These are phyloP conservation scores for Lampropteryx suffumata DNA, from an alignment of 2,888 invertebrate genomes.

Conservation along the genomic window DNA sequence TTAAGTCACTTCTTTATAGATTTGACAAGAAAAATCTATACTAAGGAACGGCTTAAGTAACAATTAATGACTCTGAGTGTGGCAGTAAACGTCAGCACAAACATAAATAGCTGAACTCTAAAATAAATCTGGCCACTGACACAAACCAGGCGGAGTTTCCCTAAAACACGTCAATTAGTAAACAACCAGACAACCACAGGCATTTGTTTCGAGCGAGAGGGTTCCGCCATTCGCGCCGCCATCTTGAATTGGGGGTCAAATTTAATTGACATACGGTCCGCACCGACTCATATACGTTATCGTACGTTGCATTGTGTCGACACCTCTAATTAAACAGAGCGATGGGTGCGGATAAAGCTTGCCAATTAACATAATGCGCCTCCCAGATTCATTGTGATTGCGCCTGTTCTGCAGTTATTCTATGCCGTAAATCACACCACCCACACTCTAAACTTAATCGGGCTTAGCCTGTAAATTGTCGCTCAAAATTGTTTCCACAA, in stretches of 20 bases:
- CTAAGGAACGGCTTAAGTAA: no score
- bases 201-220: conserved; percentile 63
- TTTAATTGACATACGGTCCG: conserved; percentile 80
- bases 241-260: conserved; percentile 79
- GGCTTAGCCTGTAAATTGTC: conserved; percentile 25
- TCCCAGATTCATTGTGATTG: conserved; percentile 57
- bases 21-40: no score
- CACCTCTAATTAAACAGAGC: conserved; percentile 78
- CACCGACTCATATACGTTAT: conserved; percentile 60
- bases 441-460: conserved; percentile 37
- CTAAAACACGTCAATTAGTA: conserved; percentile 75
- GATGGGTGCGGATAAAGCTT: conserved; percentile 69
- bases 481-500: conserved; percentile 27
- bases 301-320: conserved; percentile 75
- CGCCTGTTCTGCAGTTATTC: conserved; percentile 47
- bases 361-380: conserved; percentile 72
- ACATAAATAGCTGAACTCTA: conserved; percentile 34
- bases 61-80: no score
- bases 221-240: conserved; percentile 53
- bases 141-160: conserved; percentile 63
- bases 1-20: no score
- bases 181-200: conserved; percentile 66
- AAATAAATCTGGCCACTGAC: conserved; percentile 53
- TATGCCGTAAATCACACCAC: conserved; percentile 48
- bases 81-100: conserved; percentile 15